Evolutionary conservation across 2,113 vertebrate genomes (phyloP).

Genomic region (Serilophus lunatus): DNA sequence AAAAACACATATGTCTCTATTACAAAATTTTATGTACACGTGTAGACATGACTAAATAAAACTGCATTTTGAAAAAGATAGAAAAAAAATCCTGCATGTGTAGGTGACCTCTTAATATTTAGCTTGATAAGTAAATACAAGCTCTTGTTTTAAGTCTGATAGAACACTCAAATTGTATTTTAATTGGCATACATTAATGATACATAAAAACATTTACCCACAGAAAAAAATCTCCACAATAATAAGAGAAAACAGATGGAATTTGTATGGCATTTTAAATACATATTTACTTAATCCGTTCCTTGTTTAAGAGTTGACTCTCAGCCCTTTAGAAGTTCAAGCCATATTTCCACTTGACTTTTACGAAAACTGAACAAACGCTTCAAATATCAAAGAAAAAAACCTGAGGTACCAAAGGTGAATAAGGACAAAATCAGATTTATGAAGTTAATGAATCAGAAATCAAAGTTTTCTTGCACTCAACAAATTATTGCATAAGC

Average conservation of each 20-base stretch:
- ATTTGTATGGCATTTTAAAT: conserved; percentile 2
- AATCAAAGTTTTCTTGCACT: background rate
- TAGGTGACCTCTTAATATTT: background rate
- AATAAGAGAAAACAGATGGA: background rate
- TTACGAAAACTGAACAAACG: background rate
- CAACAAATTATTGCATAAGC: background rate
- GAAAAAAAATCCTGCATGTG: background rate
- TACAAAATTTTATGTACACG: background rate
- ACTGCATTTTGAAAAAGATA: background rate
- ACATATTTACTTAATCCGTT: conserved; percentile 10
- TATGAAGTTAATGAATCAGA: background rate
- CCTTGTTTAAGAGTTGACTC: background rate
- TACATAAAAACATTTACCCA: background rate
- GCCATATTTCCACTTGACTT: conserved; percentile 8
- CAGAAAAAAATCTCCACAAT: background rate
- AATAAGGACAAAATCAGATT: background rate
- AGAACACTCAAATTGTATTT: background rate
- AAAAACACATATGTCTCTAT: background rate
- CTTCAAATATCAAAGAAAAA: conserved; percentile 39
- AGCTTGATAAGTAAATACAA: background rate
- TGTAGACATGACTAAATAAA: background rate
- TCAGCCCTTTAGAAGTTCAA: background rate
- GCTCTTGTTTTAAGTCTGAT: background rate
- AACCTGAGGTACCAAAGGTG: background rate
- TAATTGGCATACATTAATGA: background rate